Base-by-base conservation (phyloP, 2,888 invertebrate species). In the Fragum fragum region DNA sequence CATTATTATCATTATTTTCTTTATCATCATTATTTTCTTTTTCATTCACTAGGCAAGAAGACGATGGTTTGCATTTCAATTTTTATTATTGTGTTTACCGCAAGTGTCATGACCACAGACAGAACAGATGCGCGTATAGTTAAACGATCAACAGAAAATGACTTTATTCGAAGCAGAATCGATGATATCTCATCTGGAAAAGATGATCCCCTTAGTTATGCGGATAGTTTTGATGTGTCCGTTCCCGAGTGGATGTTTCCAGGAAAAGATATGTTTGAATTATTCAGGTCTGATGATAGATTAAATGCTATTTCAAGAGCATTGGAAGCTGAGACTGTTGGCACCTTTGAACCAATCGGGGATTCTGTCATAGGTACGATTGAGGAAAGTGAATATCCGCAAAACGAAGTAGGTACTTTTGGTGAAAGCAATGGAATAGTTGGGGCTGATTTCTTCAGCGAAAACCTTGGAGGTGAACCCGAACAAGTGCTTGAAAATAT, bases 221-320 rank as follows among this genome's bases (percentile, higher is more conserved):
- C 16, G 26, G 61, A 61, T 16, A 29, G 28, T n/a, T 32, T n/a
- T 5, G 29, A 16, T 3, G 26, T 28, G 16, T 29, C 16, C 6
- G 18, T 32, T 18, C 61, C 32, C 1, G 18, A 7, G 26, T 61
- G 61, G 61, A 61, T 61, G 32, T 32, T 29, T 29, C 61, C 61
- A 32, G 16, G 26, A 1, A 28, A 61, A n/a, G 32, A 28, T 16
- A 3, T 61, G 7, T 32, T 61, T 18, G 61, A 61, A 14, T 32
- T 29, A 18, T 28, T 61, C n/a, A 61, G 18, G 36, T 61, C 61
- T 29, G 61, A 61, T 61, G 61, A 61, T 18, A 61, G 29, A 29
- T 61, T 61, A 3, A 32, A 18, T 6, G 18, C 14, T 16, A 18
- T 61, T 14, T 1, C 32, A 3, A 32, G 28, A 61, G n/a, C 61